phyloP scores from a whole-genome alignment of 2,888 invertebrate species.

The Ennomos quercinarius region DNA sequence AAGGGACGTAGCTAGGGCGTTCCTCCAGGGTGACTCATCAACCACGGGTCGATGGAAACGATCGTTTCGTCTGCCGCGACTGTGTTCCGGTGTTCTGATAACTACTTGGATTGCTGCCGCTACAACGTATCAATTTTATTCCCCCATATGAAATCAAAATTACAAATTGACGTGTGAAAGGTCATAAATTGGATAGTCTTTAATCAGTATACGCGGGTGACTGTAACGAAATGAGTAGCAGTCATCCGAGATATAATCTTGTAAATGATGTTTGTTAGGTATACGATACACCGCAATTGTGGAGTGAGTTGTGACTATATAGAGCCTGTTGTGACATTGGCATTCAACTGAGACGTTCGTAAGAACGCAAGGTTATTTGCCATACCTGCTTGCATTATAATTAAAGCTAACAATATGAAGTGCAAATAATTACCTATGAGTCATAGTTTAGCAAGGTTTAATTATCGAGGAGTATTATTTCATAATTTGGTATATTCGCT shows the following conservation, averaged over 20 bases:
- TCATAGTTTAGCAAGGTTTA: conserved; percentile 21
- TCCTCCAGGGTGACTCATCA: conserved; percentile 71
- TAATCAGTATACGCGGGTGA: conserved; percentile 11
- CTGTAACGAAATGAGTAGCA: neutral
- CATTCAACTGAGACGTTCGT: conserved; percentile 74
- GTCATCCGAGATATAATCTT: conserved; percentile 43
- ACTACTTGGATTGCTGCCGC: conserved; percentile 38
- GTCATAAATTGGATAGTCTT: conserved; percentile 30
- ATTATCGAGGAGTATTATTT: conserved; percentile 4
- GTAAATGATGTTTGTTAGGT: conserved; percentile 39
- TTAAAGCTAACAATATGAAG: conserved; percentile 44
- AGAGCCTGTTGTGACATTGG: conserved; percentile 61
- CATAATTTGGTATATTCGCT: conserved; percentile 10
- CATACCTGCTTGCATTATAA: conserved; percentile 59
- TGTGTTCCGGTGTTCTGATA: conserved; percentile 54
- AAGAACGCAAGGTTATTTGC: conserved; percentile 67
- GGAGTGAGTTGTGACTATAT: too few relatives aligned
- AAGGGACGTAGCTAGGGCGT: conserved; percentile 71
- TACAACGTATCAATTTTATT: conserved; percentile 32
- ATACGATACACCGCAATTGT: conserved; percentile 46
- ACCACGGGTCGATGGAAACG: conserved; percentile 49
- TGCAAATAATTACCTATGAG: conserved; percentile 19
- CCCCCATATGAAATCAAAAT: conserved; percentile 29
- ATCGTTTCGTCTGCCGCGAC: conserved; percentile 52
- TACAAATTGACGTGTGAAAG: conserved; percentile 37